These are phyloP conservation scores for Acronicta alni DNA, from an alignment of 2,888 invertebrate species.

Conservation along the genomic window DNA sequence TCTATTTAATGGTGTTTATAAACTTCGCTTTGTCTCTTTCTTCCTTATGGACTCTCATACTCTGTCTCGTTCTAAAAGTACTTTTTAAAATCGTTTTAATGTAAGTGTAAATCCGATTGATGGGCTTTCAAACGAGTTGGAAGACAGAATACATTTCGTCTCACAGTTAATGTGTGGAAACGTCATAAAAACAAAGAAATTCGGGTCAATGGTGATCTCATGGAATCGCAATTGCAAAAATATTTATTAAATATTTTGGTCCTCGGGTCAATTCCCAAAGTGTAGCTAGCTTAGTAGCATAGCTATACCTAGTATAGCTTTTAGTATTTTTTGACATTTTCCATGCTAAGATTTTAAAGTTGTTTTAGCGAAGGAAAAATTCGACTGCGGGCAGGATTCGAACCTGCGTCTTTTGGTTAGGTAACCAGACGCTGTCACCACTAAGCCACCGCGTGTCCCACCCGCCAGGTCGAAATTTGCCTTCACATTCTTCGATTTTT, in stretches of 20 bases:
- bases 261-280: no score
- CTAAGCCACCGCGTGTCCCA: no score
- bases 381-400: no score
- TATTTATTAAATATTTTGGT: background rate
- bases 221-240: constrained; percentile 5
- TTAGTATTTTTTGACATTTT: no score
- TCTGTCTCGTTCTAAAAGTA: constrained; percentile 25
- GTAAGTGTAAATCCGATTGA: constrained; percentile 52
- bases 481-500: no score
- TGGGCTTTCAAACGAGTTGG: constrained; percentile 30
- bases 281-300: no score
- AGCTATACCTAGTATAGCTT: no score
- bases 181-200: constrained; percentile 20
- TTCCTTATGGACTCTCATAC: constrained; percentile 10
- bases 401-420: no score
- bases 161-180: constrained; percentile 26
- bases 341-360: no score
- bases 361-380: no score
- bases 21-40: constrained; percentile 48
- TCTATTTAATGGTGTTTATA: constrained; percentile 54
- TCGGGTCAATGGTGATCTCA: constrained; percentile 32
- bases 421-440: no score
- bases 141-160: constrained; percentile 33
- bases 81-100: constrained; percentile 47
- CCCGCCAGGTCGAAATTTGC: no score